Evolutionary conservation across 2,888 invertebrate genomes (phyloP), one percentile per base, ranked within the genome.

Genomic region (Auanema freiburgensis): DNA sequence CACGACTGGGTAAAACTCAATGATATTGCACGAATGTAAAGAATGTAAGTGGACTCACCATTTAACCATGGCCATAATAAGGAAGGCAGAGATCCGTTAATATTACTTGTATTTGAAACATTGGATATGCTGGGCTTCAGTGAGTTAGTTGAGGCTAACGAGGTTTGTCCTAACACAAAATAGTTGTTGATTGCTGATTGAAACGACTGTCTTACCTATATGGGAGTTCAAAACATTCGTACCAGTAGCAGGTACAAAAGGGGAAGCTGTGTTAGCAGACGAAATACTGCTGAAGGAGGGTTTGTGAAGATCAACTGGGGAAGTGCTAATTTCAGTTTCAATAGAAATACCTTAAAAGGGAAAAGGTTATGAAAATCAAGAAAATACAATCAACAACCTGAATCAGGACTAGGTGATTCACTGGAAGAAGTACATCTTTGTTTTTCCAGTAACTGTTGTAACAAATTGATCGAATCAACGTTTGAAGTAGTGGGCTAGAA

Each of bases 61-160:
- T 52, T 66, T 23, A 72, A 57, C 72, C 72, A 69, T 5, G 69
- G 67, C 69, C 69, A 72, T 6, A 68, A 57, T 2, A 59, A 57
- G 6, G 67, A 40, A 12, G 63, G 50, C 6, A 63, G 60, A 33
- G 64, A 61, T 59, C 53, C 59, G 16, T 58, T 14, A 5, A 53
- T 42, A n/a, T 24, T 21, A 8, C 51, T 10, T 6, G 43, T 33
- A 33, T 33, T 33, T 3, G 33, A 33, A 33, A 33, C 33, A 33
- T 3, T 33, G 33, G 33, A 8, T 33, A 33, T 33, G 33, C 33
- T 33, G 33, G 33, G 33, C 33, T 33, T 33, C 33, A 33, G 33
- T 8, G 33, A 33, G 33, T 33, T 33, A 5, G 33, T 5, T 33
- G 33, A 8, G 8, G 33, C 33, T 33, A 33, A 33, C 33, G 33